phyloP scores from a whole-genome alignment of 2,113 vertebrate species.

The Carassius carassius region DNA sequence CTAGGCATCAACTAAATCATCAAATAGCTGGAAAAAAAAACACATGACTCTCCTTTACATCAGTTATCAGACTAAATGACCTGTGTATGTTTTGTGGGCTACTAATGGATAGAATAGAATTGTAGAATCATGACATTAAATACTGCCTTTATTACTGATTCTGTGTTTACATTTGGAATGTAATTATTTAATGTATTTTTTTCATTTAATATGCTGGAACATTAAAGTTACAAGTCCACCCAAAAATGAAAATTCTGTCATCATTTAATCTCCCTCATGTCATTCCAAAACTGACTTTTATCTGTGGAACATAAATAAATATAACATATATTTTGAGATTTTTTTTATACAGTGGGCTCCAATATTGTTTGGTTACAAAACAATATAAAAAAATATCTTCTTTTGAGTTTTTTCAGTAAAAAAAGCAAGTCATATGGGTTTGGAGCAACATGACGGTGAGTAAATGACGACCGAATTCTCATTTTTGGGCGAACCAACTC shows the following conservation, averaged over 20 bases:
- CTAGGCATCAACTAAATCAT: conserved; percentile 40
- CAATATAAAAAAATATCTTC: background rate
- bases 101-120: background rate
- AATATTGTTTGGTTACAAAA: background rate
- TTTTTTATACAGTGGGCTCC: background rate
- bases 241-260: no score
- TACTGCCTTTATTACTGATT: background rate
- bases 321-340: background rate
- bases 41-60: conserved; percentile 13
- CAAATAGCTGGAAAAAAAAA: conserved; percentile 36
- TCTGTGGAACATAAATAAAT: background rate
- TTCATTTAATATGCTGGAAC: background rate
- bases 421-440: background rate
- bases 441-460: background rate
- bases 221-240: background rate
- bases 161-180: background rate
- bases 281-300: background rate
- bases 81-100: background rate
- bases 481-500: background rate
- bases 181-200: background rate
- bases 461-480: background rate
- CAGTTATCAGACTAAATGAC: background rate
- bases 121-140: background rate
- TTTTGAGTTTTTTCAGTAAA: background rate
- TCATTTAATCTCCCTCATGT: background rate